A percentile compares a stretch with the other conserved stretches of the same genome.
Evolutionary conservation across 2,797 vertebrate species (phyloP).

Genomic region (Crenichthys baileyi): DNA sequence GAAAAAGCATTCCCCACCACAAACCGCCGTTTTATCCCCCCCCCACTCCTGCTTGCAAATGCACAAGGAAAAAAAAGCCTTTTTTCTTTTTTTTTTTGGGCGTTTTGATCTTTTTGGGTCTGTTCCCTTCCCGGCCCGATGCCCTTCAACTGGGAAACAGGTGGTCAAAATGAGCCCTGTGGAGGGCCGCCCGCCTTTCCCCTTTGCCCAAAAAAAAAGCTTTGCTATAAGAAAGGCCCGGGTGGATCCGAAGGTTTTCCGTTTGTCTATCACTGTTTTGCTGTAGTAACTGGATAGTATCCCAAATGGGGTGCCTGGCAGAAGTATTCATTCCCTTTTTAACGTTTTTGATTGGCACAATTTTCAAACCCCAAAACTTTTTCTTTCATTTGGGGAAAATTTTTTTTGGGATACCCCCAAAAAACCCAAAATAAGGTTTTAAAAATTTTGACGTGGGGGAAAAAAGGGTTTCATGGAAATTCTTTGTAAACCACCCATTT

Average conservation of each 20-base stretch:
- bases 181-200: too few relatives aligned
- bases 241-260: conserved; percentile 96
- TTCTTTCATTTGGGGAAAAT: too few relatives aligned
- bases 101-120: not conserved
- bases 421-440: too few relatives aligned
- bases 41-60: not conserved
- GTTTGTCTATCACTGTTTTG: conserved; percentile 1
- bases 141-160: conserved; percentile 91
- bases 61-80: too few relatives aligned
- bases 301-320: not conserved
- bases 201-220: conserved; percentile 87
- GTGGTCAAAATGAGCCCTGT: conserved; percentile 82
- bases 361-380: too few relatives aligned
- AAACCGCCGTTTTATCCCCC: too few relatives aligned
- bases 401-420: too few relatives aligned
- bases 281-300: conserved; percentile 8
- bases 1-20: too few relatives aligned
- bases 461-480: too few relatives aligned
- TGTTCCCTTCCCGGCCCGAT: conserved; percentile 84
- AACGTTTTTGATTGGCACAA: too few relatives aligned
- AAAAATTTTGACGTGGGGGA: too few relatives aligned
- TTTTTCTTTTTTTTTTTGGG: not conserved
- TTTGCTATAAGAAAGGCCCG: conserved; percentile 93
- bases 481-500: too few relatives aligned
- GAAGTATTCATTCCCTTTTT: not conserved